Conservation (phyloP, 1,140 invertebrate genomes). For the Pseudomyrmex sp. region DNA sequence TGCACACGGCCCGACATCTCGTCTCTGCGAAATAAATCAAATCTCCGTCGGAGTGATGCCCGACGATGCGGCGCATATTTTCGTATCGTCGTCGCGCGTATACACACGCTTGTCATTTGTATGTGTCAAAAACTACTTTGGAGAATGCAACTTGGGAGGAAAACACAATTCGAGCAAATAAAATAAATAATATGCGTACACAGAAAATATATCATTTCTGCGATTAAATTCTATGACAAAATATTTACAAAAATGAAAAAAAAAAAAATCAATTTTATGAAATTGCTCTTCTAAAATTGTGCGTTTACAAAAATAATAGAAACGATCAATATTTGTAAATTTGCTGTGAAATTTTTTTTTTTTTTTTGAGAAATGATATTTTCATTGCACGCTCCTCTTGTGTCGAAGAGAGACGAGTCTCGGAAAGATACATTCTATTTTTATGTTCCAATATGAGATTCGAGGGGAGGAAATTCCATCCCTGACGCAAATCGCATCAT, state of each 20-base stretch:
- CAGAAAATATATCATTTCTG: no score
- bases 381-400: background rate
- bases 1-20: conserved; percentile 4
- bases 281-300: no score
- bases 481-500: conserved; percentile 45
- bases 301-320: conserved; percentile 1
- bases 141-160: no score
- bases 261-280: no score
- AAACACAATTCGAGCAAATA: no score
- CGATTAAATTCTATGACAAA: no score
- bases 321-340: background rate
- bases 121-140: background rate
- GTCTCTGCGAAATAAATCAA: conserved; percentile 28
- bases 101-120: background rate
- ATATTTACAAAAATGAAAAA: no score
- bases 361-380: background rate
- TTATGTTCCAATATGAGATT: conserved; percentile 41
- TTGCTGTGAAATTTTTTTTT: background rate
- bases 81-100: background rate
- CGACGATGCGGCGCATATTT: background rate
- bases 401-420: background rate
- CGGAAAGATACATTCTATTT: conserved; percentile 23
- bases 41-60: conserved; percentile 3
- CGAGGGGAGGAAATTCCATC: conserved; percentile 10
- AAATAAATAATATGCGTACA: no score